Evolutionary conservation across 2,888 invertebrate species (phyloP).

Genomic region (Strigamia crassipes): DNA sequence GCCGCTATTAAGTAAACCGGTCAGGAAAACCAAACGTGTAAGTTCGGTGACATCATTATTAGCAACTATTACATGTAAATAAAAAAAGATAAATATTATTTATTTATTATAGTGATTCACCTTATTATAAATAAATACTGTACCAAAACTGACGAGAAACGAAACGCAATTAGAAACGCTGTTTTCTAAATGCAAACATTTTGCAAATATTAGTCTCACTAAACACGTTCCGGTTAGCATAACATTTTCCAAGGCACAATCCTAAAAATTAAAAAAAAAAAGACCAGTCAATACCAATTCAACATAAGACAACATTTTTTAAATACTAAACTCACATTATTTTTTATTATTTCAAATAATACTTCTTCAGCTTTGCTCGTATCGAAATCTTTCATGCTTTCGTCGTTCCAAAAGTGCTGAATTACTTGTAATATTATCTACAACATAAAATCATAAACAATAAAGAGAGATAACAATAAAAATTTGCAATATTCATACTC

Average conservation of each 20-base stretch:
- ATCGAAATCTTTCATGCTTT: not conserved
- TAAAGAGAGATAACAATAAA: not conserved
- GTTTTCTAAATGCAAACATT: not conserved
- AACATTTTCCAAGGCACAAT: constrained; percentile 13
- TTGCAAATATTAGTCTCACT: constrained; percentile 5
- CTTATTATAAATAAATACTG: not conserved
- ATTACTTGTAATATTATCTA: constrained; percentile 3
- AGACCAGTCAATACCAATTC: too few species aligned
- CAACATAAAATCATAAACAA: not conserved
- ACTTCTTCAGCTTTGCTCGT: not conserved
- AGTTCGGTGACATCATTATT: not conserved
- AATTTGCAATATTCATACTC: not conserved
- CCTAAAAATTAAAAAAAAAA: constrained; percentile 3
- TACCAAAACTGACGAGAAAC: not conserved
- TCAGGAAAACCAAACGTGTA: constrained; percentile 9
- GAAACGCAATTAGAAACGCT: not conserved
- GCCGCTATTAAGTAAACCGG: constrained; percentile 14
- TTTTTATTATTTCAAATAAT: constrained; percentile 13
- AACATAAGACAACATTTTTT: too few species aligned
- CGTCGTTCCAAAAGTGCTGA: not conserved
- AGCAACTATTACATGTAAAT: not conserved
- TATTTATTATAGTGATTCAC: not conserved
- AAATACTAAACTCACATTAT: not conserved
- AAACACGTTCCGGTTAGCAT: constrained; percentile 43
- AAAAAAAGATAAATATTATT: not conserved